Percentiles rank a stretch among this genome's conserved stretches.
Conservation (phyloP, 2,888 invertebrate genomes). For the Dinocampus coccinellae region DNA sequence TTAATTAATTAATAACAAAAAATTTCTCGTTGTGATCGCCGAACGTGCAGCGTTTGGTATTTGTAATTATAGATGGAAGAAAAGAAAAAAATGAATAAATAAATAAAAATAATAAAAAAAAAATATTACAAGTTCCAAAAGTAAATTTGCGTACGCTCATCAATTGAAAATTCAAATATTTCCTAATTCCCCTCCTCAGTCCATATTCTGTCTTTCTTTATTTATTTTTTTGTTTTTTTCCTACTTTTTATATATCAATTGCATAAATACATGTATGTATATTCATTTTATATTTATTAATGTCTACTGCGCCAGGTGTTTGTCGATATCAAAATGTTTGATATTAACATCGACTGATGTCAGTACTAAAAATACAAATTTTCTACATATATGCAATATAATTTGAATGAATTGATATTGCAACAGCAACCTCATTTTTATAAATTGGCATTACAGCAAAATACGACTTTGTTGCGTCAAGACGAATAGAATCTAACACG, state of each 20-base stretch:
- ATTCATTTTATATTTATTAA: neutral
- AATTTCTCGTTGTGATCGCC: slow-evolving; percentile 64
- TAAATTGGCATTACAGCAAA: neutral
- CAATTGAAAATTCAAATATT: neutral
- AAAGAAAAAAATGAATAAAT: too few species aligned
- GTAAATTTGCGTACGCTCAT: slow-evolving; percentile 17
- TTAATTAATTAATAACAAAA: slow-evolving; percentile 42
- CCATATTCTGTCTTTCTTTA: neutral
- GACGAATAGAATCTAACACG: neutral
- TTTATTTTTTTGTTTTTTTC: neutral
- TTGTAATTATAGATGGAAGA: slow-evolving; percentile 58
- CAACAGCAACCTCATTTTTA: slow-evolving; percentile 10
- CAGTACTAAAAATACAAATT: neutral
- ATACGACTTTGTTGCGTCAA: slow-evolving; percentile 11
- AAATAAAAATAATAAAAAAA: slow-evolving; percentile 49
- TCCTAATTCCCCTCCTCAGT: too few species aligned
- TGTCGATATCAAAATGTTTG: neutral
- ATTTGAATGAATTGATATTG: neutral
- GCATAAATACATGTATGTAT: neutral
- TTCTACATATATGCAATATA: neutral
- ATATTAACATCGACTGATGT: neutral
- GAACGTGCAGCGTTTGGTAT: slow-evolving; percentile 51
- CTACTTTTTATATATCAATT: neutral
- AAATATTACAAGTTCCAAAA: slow-evolving; percentile 55
- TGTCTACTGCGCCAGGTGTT: neutral